Conservation (phyloP, 2,888 invertebrate species). For the Chalcis sispes region DNA sequence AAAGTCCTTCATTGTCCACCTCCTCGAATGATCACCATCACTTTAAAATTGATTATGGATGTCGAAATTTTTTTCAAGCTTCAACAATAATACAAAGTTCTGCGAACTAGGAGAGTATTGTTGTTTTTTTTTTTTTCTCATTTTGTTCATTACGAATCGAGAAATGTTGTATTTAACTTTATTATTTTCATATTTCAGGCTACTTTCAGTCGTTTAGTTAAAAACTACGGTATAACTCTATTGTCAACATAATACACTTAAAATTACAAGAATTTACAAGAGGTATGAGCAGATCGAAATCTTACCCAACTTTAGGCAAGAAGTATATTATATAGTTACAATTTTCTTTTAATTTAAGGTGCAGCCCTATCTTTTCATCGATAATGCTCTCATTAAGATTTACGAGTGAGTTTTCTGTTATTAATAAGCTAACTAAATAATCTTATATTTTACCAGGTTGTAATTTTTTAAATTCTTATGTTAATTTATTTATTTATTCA, state of each 20-base stretch:
- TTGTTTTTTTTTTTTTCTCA: too few relatives aligned
- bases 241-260: constrained; percentile 56
- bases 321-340: constrained; percentile 41
- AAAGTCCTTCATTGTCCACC: constrained; percentile 19
- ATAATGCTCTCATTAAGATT: not conserved
- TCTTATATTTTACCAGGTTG: too few relatives aligned
- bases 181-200: constrained; percentile 34
- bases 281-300: constrained; percentile 51
- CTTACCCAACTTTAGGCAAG: constrained; percentile 46
- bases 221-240: constrained; percentile 44
- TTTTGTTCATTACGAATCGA: too few relatives aligned
- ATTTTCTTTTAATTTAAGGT: constrained; percentile 34
- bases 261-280: constrained; percentile 57
- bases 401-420: too few relatives aligned
- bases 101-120: constrained; percentile 56
- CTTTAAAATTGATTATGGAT: not conserved
- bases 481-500: too few relatives aligned
- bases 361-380: not conserved
- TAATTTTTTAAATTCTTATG: too few relatives aligned
- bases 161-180: not conserved
- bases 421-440: too few relatives aligned
- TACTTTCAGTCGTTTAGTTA: constrained; percentile 59
- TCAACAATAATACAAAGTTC: constrained; percentile 47
- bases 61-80: constrained; percentile 7
- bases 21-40: constrained; percentile 19